Evolutionary conservation across 1,140 invertebrate species (phyloP), one percentile per base, ranked within the genome.

Genomic region (Aphidius ervi): DNA sequence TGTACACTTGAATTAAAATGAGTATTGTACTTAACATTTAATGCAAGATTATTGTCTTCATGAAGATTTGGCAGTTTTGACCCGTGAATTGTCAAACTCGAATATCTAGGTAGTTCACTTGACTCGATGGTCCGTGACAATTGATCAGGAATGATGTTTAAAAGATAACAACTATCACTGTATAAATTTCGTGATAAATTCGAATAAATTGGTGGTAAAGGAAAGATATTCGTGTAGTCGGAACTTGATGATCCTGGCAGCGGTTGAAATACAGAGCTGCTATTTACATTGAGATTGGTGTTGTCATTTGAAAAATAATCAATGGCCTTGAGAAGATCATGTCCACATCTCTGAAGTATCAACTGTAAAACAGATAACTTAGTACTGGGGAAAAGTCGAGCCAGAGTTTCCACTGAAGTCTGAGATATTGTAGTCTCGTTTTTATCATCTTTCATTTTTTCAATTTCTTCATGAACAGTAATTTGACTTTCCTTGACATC

Each of bases 351-450:
- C 63, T 92, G 87, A 8, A 95, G 77, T 8, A 95, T 91, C 56
- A 97, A 74, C 69, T 96, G 93, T 46, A 98, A 74, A 0, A 97
- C 93, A 0, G 91, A 87, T 9, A 89, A 83, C 73, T 97, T 95
- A 52, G 88, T 87, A 50, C 89, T 87, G 0, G 94, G 94, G 75
- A 97, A 97, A 5, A 97, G 78, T 50, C 91, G 86, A 5, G 87
- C 83, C 43, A 97, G 76, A 77, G 95, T 94, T 64, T 96, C 92
- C 42, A 97, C 78, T 1, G 89, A 88, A 5, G 83, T 82, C 45
- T 88, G 82, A 23, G 84, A 82, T 6, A 85, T 79, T 1, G 70
- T 41, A 9, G 49, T 56, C 4, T 65, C 58, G 31, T 65, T 61
- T 41, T 40, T 39, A 39, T 54, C 45, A 4, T 62, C 47, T 4